Percentiles rank a stretch among this genome's conserved stretches.
phyloP scores from a whole-genome alignment of 2,888 invertebrate species.

The Trissonchulus sp. region DNA sequence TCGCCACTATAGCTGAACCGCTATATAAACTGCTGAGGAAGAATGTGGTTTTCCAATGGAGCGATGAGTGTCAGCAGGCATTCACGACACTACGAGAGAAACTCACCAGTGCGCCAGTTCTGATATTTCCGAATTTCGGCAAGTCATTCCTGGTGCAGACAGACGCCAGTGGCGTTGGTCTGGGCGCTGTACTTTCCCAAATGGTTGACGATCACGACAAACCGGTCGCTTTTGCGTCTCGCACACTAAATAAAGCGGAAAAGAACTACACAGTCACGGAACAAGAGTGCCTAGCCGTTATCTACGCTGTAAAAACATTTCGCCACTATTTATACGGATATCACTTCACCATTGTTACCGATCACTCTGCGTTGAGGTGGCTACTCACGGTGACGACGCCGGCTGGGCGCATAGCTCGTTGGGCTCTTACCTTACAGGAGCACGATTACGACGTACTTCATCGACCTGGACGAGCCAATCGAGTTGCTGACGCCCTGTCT shows the following conservation, averaged over 20 bases:
- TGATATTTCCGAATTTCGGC: slow-evolving; percentile 26
- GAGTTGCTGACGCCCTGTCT: slow-evolving; percentile 42
- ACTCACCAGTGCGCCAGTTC: slow-evolving; percentile 14
- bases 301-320: background rate
- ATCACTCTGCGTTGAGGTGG: slow-evolving; percentile 30
- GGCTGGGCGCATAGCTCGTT: slow-evolving; percentile 54
- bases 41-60: slow-evolving; percentile 27
- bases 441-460: slow-evolving; percentile 41
- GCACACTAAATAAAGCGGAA: background rate
- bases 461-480: slow-evolving; percentile 3
- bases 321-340: slow-evolving; percentile 10
- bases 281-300: too few relatives aligned
- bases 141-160: slow-evolving; percentile 14
- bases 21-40: background rate
- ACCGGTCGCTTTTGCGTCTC: slow-evolving; percentile 2
- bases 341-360: slow-evolving; percentile 29
- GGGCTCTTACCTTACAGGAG: slow-evolving; percentile 54
- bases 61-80: slow-evolving; percentile 5
- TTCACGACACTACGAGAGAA: slow-evolving; percentile 15
- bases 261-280: too few relatives aligned
- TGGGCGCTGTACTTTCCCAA: too few relatives aligned
- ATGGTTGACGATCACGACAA: background rate
- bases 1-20: slow-evolving; percentile 18
- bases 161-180: background rate
- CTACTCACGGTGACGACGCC: slow-evolving; percentile 51